A percentile compares a stretch with the other conserved stretches of the same genome.
Conservation (phyloP, 1,140 invertebrate genomes). For the Vanessa atalanta region DNA sequence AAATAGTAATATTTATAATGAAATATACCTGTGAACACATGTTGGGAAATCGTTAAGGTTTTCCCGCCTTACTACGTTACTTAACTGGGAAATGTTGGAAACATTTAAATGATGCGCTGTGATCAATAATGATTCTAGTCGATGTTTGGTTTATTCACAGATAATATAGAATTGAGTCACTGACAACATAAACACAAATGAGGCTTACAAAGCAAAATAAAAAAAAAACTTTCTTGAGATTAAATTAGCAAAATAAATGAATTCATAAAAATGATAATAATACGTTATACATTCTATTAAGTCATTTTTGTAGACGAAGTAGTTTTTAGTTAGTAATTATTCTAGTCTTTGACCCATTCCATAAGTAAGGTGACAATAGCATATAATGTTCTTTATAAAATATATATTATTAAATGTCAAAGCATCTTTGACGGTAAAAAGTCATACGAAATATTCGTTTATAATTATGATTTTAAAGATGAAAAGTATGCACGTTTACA, state of each 20-base stretch:
- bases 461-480: too few species aligned
- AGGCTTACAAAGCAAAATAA: not conserved
- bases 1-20: not conserved
- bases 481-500: too few species aligned
- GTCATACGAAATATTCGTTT: too few species aligned
- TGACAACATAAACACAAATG: too few species aligned
- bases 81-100: slow-evolving; percentile 60
- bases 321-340: not conserved
- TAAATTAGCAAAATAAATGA: not conserved
- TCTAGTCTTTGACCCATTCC: slow-evolving; percentile 19
- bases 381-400: too few species aligned
- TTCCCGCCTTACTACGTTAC: slow-evolving; percentile 52
- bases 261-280: too few species aligned
- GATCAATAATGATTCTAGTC: slow-evolving; percentile 44
- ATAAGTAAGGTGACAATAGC: slow-evolving; percentile 44
- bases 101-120: slow-evolving; percentile 63
- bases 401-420: too few species aligned
- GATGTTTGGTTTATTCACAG: not conserved
- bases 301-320: not conserved
- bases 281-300: not conserved
- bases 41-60: not conserved
- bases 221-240: not conserved
- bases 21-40: not conserved
- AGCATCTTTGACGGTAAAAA: too few species aligned
- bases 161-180: too few species aligned